phyloP scores from a whole-genome alignment of 2,888 invertebrate genomes.

The Actias luna region DNA sequence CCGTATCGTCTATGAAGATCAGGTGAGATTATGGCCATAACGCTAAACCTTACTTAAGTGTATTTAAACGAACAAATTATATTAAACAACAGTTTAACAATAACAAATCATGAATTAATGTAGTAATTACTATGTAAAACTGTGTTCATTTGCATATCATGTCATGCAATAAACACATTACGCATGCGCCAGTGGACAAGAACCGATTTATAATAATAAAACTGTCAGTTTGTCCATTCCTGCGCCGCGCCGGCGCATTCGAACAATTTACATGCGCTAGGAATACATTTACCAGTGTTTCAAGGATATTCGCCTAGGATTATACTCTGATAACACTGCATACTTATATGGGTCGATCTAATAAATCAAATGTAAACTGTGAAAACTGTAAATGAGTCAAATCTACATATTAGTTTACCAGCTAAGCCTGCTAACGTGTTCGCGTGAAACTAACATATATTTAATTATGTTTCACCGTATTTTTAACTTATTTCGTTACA shows the following conservation, averaged over 20 bases:
- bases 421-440: no score
- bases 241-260: not conserved
- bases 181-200: slow-evolving; percentile 4
- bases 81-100: not conserved
- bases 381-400: not conserved
- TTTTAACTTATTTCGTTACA: no score
- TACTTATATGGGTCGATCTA: not conserved
- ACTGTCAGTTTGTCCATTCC: not conserved
- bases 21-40: no score
- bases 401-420: no score
- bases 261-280: not conserved
- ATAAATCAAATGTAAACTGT: not conserved
- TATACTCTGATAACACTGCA: not conserved
- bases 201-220: not conserved
- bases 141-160: not conserved
- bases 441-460: no score
- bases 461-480: no score
- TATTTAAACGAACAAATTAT: not conserved
- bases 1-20: no score
- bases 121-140: not conserved
- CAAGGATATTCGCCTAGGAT: not conserved
- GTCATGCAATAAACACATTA: slow-evolving; percentile 8
- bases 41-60: no score
- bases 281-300: slow-evolving; percentile 8
- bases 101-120: not conserved